Evolutionary conservation across 2,888 invertebrate genomes (phyloP).

Genomic region (Copidosoma aretas): DNA sequence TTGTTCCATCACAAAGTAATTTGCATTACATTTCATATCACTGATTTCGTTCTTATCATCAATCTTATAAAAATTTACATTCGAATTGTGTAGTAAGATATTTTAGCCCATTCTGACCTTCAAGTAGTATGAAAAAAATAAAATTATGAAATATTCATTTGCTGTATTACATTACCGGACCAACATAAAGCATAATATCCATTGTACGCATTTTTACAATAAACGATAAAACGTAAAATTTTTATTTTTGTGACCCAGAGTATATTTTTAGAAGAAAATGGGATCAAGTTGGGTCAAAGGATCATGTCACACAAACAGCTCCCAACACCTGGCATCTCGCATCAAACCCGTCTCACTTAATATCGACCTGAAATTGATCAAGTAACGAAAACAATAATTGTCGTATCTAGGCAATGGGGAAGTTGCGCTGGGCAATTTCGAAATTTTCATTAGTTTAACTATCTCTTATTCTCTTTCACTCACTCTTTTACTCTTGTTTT

Average conservation of each 20-base stretch:
- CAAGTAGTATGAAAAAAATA: slow-evolving; percentile 46
- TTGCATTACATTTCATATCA: slow-evolving; percentile 49
- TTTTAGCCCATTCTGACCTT: slow-evolving; percentile 55
- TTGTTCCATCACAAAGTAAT: slow-evolving; percentile 58
- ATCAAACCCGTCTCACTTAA: slow-evolving; percentile 62
- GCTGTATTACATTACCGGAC: slow-evolving; percentile 6
- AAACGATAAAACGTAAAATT: slow-evolving; percentile 54
- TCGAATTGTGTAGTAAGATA: slow-evolving; percentile 51
- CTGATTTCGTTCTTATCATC: slow-evolving; percentile 49
- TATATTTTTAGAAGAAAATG: slow-evolving; percentile 56
- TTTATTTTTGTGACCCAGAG: slow-evolving; percentile 49
- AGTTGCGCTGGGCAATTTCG: slow-evolving; percentile 53
- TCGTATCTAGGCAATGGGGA: slow-evolving; percentile 53
- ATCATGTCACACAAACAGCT: slow-evolving; percentile 62
- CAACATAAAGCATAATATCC: slow-evolving; percentile 18
- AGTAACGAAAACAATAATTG: slow-evolving; percentile 62
- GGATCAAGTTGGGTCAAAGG: slow-evolving; percentile 58
- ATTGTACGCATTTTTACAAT: slow-evolving; percentile 35
- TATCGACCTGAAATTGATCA: slow-evolving; percentile 65
- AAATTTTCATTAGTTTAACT: slow-evolving; percentile 46
- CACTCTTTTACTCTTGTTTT: slow-evolving; percentile 1
- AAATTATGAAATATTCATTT: slow-evolving; percentile 14
- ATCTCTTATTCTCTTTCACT: slow-evolving; percentile 27
- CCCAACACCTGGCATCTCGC: slow-evolving; percentile 62
- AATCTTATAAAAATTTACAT: slow-evolving; percentile 45